Percentiles rank a stretch among this genome's conserved stretches.
phyloP scores from a whole-genome alignment of 2,113 vertebrate genomes.

The Nycticebus coucang region DNA sequence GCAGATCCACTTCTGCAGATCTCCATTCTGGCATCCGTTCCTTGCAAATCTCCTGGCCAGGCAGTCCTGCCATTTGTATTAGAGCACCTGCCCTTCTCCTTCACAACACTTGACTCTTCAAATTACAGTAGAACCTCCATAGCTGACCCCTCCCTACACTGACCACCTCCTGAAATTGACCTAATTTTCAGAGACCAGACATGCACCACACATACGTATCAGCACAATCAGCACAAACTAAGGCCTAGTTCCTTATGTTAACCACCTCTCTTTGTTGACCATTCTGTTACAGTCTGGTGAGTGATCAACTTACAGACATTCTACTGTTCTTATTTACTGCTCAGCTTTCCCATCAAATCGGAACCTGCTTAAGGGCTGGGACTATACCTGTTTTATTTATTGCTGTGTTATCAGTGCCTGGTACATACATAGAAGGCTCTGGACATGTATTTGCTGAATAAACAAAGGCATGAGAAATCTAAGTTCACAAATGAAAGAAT shows the following conservation, averaged over 20 bases:
- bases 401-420: rapidly evolving
- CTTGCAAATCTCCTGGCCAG: background rate
- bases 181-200: too few species aligned
- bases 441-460: too few species aligned
- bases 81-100: background rate
- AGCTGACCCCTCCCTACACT: too few species aligned
- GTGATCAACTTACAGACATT: too few species aligned
- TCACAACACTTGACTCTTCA: background rate
- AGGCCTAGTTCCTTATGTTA: too few species aligned
- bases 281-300: too few species aligned
- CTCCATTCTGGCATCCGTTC: background rate
- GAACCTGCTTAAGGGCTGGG: background rate
- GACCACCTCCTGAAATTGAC: too few species aligned
- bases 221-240: too few species aligned
- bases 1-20: too few species aligned
- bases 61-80: rapidly evolving
- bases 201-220: too few species aligned
- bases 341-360: background rate
- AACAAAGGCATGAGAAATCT: background rate
- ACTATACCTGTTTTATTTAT: rapidly evolving
- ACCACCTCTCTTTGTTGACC: too few species aligned
- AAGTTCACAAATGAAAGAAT: background rate
- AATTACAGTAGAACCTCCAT: too few species aligned
- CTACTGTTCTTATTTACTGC: rapidly evolving
- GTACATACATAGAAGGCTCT: rapidly evolving